Evolutionary conservation across 2,113 vertebrate species (phyloP).

Genomic region (Okapia johnstoni): DNA sequence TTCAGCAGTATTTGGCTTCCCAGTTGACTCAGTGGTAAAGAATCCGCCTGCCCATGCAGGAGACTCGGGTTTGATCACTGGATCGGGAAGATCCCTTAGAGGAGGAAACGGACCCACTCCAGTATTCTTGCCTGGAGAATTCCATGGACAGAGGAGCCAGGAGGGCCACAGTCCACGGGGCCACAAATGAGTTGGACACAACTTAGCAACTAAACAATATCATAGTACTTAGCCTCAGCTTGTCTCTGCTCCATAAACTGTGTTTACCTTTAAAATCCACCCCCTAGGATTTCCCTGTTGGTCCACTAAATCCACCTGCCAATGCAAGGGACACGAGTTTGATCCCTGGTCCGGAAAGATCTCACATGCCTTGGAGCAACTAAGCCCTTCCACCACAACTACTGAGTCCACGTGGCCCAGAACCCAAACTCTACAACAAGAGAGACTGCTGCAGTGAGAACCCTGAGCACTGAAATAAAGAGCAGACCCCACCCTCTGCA

Average conservation of each 20-base stretch:
- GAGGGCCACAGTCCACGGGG: not conserved
- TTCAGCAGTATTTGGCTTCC: not conserved
- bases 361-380: not conserved
- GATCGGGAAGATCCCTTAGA: not conserved
- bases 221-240: not conserved
- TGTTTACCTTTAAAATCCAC: not conserved
- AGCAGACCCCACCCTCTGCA: not conserved
- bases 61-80: not conserved
- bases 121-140: not conserved
- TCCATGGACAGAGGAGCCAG: not conserved
- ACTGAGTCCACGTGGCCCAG: accelerated
- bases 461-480: not conserved
- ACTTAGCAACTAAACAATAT: not conserved
- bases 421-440: not conserved
- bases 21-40: not conserved
- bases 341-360: not conserved
- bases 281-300: not conserved
- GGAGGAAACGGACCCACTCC: not conserved
- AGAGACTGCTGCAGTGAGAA: not conserved
- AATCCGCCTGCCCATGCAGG: not conserved
- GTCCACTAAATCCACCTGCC: not conserved
- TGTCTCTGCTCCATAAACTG: not conserved
- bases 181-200: not conserved
- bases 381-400: not conserved
- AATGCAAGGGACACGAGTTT: not conserved